Conservation (phyloP, 2,797 vertebrate species). For the Poecilia velifera region DNA sequence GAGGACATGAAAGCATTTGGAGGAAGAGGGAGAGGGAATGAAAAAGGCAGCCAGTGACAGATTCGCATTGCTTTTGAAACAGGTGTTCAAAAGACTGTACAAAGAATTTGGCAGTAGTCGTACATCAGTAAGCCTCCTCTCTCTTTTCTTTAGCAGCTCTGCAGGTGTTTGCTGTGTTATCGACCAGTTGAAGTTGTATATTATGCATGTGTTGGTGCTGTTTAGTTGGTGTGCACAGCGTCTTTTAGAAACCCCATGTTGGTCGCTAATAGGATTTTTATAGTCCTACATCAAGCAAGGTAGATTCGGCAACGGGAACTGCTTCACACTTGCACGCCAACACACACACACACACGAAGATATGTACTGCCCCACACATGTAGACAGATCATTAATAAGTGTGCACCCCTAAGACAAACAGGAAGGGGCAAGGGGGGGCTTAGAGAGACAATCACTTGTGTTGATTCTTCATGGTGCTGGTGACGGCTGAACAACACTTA, state of each 20-base stretch:
- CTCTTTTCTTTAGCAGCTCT: conserved; percentile 52
- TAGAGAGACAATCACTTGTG: conserved; percentile 69
- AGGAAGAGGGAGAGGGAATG: conserved; percentile 79
- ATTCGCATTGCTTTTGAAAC: conserved; percentile 38
- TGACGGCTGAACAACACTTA: conserved; percentile 59
- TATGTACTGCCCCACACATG: conserved; percentile 43
- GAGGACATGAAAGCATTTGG: conserved; percentile 82
- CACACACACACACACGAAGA: conserved; percentile 28
- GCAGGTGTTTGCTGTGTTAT: conserved; percentile 62
- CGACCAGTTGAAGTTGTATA: conserved; percentile 46
- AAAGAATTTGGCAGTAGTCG: conserved; percentile 52
- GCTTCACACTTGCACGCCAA: conserved; percentile 52
- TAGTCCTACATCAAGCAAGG: conserved; percentile 71
- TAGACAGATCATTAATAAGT: conserved; percentile 40
- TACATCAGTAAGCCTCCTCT: conserved; percentile 67
- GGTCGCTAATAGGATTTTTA: conserved; percentile 82
- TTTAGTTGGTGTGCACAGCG: conserved; percentile 49
- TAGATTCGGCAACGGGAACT: conserved; percentile 62
- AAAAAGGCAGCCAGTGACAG: conserved; percentile 33
- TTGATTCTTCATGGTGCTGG: conserved; percentile 71
- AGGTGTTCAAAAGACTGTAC: conserved; percentile 39
- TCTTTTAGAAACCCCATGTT: conserved; percentile 56
- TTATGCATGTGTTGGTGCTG: conserved; percentile 42
- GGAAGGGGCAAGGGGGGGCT: conserved; percentile 17
- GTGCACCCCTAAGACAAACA: conserved; percentile 25